Evolutionary conservation across 1,140 invertebrate genomes (phyloP).

Genomic region (Pogonognathellus flavescens): DNA sequence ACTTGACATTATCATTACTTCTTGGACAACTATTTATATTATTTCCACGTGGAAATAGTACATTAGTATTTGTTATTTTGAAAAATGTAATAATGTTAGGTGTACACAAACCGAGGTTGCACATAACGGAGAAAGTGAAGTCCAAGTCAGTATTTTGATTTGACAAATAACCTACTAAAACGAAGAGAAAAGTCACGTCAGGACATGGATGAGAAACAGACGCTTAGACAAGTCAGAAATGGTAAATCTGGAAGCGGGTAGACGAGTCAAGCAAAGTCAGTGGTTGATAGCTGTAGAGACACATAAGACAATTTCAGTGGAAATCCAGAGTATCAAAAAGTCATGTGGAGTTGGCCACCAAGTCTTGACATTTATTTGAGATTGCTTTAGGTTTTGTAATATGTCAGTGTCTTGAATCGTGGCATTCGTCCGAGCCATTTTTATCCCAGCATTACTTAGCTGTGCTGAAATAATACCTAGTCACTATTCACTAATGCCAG

Average conservation of each 20-base stretch:
- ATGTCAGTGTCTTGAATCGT: constrained; percentile 57
- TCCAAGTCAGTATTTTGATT: neutral
- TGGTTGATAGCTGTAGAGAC: constrained; percentile 20
- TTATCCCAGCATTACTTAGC: constrained; percentile 55
- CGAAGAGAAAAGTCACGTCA: neutral
- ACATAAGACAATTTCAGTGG: constrained; percentile 46
- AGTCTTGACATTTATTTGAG: constrained; percentile 63
- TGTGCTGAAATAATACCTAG: neutral
- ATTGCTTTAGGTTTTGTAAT: constrained; percentile 62
- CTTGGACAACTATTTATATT: too few species aligned
- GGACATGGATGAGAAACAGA: constrained; percentile 26
- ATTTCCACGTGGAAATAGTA: too few species aligned
- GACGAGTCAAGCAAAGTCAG: constrained; percentile 16
- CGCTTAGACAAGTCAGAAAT: constrained; percentile 10
- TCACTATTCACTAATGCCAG: constrained; percentile 8
- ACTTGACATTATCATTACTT: too few species aligned
- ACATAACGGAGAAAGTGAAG: too few species aligned
- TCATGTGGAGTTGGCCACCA: constrained; percentile 37
- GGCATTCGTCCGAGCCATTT: constrained; percentile 57
- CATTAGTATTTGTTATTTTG: too few species aligned
- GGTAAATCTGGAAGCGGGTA: neutral
- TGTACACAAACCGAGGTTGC: too few species aligned
- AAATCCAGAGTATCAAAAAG: constrained; percentile 54
- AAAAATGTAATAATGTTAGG: too few species aligned
- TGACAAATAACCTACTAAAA: constrained; percentile 18